Conservation (phyloP, 2,113 vertebrate genomes). For the Ammospiza caudacuta region DNA sequence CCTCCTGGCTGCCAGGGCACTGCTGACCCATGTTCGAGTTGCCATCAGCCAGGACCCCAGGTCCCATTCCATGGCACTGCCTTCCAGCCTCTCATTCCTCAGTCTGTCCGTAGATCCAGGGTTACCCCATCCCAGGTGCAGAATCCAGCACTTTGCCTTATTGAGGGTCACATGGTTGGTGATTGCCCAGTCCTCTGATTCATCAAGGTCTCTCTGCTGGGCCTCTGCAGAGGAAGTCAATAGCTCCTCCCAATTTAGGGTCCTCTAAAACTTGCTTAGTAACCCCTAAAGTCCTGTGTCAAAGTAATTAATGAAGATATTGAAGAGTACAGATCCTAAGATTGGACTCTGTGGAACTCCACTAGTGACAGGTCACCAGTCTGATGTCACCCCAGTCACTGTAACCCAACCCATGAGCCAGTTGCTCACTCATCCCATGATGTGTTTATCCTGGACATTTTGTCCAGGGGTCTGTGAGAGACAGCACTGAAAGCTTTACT, state of each 20-base stretch:
- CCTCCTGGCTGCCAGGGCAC: not conserved
- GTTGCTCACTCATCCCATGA: not conserved
- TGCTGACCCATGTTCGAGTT: not conserved
- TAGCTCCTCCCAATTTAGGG: not conserved
- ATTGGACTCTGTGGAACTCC: no score
- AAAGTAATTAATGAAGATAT: not conserved
- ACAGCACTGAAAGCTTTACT: not conserved
- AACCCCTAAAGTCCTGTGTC: not conserved
- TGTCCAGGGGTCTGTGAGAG: not conserved
- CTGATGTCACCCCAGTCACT: not conserved
- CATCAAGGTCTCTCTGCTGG: not conserved
- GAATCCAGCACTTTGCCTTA: rapidly evolving
- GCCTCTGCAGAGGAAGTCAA: not conserved
- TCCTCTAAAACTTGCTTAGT: not conserved
- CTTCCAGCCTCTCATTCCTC: not conserved
- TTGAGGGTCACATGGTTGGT: not conserved
- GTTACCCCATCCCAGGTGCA: not conserved
- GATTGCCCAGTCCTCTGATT: not conserved
- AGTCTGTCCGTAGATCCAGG: rapidly evolving
- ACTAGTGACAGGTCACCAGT: not conserved
- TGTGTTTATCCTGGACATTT: not conserved
- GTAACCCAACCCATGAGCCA: not conserved
- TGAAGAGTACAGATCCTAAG: not conserved
- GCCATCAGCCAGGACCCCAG: rapidly evolving
- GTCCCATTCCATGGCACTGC: not conserved